A percentile compares a stretch with the other conserved stretches of the same genome.
Conservation (phyloP, 2,113 vertebrate genomes). For the Sinosuthora webbiana region DNA sequence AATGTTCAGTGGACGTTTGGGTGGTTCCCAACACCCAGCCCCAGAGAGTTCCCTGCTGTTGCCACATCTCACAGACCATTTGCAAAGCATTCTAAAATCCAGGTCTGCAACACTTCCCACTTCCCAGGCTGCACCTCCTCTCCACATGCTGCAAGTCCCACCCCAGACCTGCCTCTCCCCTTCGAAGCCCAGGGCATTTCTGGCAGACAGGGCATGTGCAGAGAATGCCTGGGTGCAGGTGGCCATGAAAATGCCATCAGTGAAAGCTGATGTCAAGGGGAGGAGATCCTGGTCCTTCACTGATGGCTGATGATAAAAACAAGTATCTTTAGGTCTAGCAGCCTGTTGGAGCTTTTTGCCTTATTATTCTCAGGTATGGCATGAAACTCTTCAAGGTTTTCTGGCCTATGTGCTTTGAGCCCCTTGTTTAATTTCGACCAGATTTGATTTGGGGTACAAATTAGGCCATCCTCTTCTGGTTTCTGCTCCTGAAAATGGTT, state of each 20-base stretch:
- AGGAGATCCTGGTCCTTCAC: background rate
- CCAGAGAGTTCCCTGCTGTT: background rate
- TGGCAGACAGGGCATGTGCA: background rate
- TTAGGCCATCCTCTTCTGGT: background rate
- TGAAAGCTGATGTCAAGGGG: background rate
- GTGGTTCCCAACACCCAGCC: background rate
- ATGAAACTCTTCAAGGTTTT: background rate
- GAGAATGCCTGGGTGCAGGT: background rate
- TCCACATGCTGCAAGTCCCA: background rate
- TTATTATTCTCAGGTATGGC: background rate
- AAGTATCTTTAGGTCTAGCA: background rate
- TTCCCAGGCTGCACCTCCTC: background rate
- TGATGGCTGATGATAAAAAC: background rate
- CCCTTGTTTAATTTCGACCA: background rate
- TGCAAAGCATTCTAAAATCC: background rate
- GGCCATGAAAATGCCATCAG: background rate
- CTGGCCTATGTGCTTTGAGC: background rate
- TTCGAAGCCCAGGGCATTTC: background rate
- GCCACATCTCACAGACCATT: background rate
- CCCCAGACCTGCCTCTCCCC: background rate
- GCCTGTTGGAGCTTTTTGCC: background rate
- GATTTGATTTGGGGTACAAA: background rate
- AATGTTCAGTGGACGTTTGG: background rate
- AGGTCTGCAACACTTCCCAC: background rate
- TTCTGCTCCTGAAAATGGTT: background rate